Conservation (phyloP, 2,797 vertebrate species). For the Pyrrhura leucotis region DNA sequence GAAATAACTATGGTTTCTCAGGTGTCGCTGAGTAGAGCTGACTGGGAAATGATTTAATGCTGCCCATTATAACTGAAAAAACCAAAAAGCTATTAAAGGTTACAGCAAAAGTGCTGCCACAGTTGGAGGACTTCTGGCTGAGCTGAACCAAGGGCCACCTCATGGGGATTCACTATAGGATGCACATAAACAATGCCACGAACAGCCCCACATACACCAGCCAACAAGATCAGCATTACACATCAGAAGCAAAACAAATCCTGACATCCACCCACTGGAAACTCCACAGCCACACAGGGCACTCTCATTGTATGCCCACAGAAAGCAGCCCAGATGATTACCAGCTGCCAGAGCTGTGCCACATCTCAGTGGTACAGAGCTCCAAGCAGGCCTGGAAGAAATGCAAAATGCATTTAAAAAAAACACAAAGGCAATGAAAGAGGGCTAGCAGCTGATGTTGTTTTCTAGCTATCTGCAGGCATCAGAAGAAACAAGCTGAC, state of each 20-base stretch:
- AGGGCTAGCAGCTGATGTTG: background rate
- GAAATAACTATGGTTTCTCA: background rate
- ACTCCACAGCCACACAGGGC: background rate
- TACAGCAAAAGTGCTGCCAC: background rate
- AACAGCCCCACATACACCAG: background rate
- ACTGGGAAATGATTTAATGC: background rate
- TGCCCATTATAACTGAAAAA: background rate
- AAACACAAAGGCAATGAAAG: background rate
- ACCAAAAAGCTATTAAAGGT: background rate
- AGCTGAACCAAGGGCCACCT: background rate
- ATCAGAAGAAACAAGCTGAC: background rate
- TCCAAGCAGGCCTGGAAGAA: background rate
- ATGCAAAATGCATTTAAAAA: background rate
- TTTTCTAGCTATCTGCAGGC: background rate
- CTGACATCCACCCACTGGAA: accelerated
- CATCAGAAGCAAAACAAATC: background rate
- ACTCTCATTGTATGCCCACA: accelerated
- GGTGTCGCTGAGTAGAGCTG: background rate
- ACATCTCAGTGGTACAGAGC: accelerated
- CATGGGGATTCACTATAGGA: background rate
- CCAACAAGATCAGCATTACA: accelerated
- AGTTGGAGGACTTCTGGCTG: background rate
- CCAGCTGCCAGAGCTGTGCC: background rate
- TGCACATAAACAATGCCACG: accelerated
- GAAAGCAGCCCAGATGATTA: background rate